Percentiles rank a stretch among this genome's conserved stretches.
phyloP scores from a whole-genome alignment of 2,113 vertebrate species.

The Elachura formosa region DNA sequence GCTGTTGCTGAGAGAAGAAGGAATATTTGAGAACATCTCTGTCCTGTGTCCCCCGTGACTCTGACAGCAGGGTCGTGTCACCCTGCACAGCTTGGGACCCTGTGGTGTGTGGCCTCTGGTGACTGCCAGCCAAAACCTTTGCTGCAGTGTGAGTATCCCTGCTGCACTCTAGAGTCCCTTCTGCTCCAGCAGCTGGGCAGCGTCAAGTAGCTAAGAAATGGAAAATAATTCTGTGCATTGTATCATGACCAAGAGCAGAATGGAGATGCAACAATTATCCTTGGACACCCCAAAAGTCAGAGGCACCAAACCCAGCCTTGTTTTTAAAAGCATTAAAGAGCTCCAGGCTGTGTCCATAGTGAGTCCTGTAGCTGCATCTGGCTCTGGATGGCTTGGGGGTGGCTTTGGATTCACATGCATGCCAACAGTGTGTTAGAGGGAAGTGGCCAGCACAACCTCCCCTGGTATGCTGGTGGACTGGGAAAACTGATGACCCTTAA shows the following conservation, averaged over 20 bases:
- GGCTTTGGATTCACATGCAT: background rate
- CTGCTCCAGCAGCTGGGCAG: background rate
- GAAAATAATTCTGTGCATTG: background rate
- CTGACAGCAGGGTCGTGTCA: rapidly evolving
- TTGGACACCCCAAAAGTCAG: background rate
- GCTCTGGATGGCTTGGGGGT: background rate
- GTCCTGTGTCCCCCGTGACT: background rate
- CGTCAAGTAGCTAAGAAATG: background rate
- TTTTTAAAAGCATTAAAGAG: background rate
- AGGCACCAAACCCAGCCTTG: background rate
- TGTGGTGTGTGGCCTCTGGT: rapidly evolving
- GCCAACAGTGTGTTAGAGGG: rapidly evolving
- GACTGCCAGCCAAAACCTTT: background rate
- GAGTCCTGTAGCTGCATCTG: background rate
- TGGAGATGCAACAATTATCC: background rate
- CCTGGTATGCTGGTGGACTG: background rate
- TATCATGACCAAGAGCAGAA: background rate
- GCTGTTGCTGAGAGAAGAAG: background rate
- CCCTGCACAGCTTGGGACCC: background rate
- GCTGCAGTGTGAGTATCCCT: rapidly evolving
- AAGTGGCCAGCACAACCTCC: background rate
- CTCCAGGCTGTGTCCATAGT: background rate
- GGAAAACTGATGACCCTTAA: background rate
- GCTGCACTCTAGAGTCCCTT: background rate
- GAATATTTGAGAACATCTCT: background rate